Percentiles rank a stretch among this genome's conserved stretches.
Evolutionary conservation across 2,797 vertebrate species (phyloP).

Genomic region (Oryzias sinensis): DNA sequence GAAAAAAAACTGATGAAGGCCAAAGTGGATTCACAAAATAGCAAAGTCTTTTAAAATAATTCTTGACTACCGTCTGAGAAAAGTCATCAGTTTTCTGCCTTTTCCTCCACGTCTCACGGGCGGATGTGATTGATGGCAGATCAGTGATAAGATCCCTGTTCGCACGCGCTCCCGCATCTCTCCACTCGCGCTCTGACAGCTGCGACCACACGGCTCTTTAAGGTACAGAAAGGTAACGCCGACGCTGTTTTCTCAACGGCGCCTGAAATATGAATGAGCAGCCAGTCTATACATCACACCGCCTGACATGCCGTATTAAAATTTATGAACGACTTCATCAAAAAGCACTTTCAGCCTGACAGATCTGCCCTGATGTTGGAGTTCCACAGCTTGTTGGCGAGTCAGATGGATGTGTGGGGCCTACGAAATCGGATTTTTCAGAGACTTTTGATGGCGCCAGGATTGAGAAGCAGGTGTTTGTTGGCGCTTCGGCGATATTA

Average conservation of each 20-base stretch:
- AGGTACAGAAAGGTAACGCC: constrained; percentile 57
- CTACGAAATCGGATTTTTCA: too few species aligned
- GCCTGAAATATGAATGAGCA: constrained; percentile 94
- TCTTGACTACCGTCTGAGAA: too few species aligned
- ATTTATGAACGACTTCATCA: constrained; percentile 99
- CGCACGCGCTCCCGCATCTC: neutral
- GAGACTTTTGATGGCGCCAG: too few species aligned
- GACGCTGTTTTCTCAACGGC: constrained; percentile 84
- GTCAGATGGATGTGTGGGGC: constrained; percentile 81
- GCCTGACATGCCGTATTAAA: constrained; percentile 94
- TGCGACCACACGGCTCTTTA: constrained; percentile 30
- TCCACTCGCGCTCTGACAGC: constrained; percentile 23
- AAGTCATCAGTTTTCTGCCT: too few species aligned
- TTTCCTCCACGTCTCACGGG: neutral
- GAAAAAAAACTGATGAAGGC: too few species aligned
- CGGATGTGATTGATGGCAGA: constrained; percentile 8
- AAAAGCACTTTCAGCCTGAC: constrained; percentile 95
- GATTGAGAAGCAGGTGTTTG: too few species aligned
- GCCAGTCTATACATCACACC: constrained; percentile 90
- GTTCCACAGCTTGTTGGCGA: constrained; percentile 93
- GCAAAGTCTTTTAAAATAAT: too few species aligned
- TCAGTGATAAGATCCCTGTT: constrained; percentile 5
- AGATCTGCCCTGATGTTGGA: constrained; percentile 91
- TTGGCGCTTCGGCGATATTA: too few species aligned
- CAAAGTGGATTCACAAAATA: too few species aligned